Evolutionary conservation across 2,113 vertebrate genomes (phyloP), one percentile per base, ranked within the genome.

Genomic region (Echinops telfairi): DNA sequence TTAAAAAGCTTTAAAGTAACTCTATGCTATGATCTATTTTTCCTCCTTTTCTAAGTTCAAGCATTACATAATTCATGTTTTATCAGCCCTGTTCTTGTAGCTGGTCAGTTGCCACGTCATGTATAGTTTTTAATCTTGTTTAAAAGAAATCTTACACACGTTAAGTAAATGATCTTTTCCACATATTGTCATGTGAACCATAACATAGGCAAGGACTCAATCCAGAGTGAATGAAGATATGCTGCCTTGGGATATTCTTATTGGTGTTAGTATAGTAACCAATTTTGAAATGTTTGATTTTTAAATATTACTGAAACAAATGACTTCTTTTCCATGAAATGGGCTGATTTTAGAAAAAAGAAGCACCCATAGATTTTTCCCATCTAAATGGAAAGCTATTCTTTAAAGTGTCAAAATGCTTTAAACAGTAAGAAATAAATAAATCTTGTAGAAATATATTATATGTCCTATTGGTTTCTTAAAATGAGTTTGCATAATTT

Each of bases 11-110:
- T 92, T 92, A 93, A 95, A 97, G 95, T 95, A 96, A 97, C 83
- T 97, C 96, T 97, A 96, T 83, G 96, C 96, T 94, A 78, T 88
- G 94, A 95, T 95, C 83, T 71, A 96, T 60, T 94, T 93, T 97
- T 86, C 92, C 75, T 97, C 64, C 36, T 92, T 95, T 97, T 95
- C 83, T 90, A 95, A 96, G 81, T 93, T 95, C 31, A 88, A 68
- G 89, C 80, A 96, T 97, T 97, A 96, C 90, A 95, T 38, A 97
- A 95, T 86, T 77, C 84, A 92, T 86, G 91, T 96, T 97, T 97
- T 95, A 93, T 90, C 92, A 97, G 94, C 47, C 62, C 95, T 89
- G 70, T 96, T 95, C 93, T 92, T 94, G 82, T 85, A 88, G 86
- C 86, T 91, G 89, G 86, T 93, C 94, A 97, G 70, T 95, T 83